Conservation (phyloP, 2,113 vertebrate genomes). For the Murina feae region DNA sequence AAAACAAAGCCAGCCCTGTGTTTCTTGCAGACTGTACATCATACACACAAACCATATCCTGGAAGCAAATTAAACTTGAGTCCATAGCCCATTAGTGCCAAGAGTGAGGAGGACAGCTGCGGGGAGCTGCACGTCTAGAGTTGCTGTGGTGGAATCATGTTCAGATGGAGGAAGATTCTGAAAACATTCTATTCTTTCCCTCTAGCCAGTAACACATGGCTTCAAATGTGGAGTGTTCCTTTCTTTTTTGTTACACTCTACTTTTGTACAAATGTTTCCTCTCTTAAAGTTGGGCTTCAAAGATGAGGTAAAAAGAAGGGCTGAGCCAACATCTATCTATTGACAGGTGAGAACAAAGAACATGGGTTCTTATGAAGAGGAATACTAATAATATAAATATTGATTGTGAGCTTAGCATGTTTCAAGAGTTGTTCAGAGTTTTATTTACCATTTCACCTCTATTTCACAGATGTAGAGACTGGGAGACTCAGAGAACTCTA, state of each 20-base stretch:
- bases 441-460: not conserved
- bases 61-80: not conserved
- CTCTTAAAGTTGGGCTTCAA: not conserved
- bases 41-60: not conserved
- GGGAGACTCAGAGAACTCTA: not conserved
- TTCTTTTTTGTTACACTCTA: not conserved
- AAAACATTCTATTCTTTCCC: not conserved
- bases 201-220: not conserved
- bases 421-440: not conserved
- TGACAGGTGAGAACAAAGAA: not conserved
- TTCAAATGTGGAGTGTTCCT: not conserved
- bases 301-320: not conserved
- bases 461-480: not conserved
- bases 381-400: not conserved
- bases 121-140: not conserved
- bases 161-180: not conserved
- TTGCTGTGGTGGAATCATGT: not conserved
- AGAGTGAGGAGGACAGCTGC: not conserved
- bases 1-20: conserved; percentile 16
- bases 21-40: conserved; percentile 18
- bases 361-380: not conserved
- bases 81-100: not conserved
- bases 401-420: not conserved
- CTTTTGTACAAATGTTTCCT: not conserved
- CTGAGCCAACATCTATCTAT: not conserved